A percentile compares a stretch with the other conserved stretches of the same genome.
phyloP scores from a whole-genome alignment of 92 coral and sea anemone species.

The Virgularia gustaviana region DNA sequence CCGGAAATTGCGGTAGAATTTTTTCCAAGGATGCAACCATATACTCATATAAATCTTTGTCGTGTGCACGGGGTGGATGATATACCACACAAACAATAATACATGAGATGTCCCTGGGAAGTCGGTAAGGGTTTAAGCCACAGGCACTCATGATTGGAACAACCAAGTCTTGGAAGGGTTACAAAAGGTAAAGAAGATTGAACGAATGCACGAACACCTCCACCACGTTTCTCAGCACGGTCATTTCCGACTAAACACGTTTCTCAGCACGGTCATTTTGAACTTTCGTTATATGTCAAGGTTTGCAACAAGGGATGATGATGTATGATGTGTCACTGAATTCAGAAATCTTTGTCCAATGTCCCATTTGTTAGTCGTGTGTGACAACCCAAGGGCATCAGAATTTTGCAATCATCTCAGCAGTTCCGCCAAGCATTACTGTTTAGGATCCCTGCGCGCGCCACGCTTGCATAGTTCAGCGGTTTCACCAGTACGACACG shows the following conservation, averaged over 20 bases:
- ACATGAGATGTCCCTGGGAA: background rate
- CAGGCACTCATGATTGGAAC: background rate
- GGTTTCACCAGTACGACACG: too few relatives aligned
- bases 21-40: background rate
- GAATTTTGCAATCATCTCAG: too few relatives aligned
- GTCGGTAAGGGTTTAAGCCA: background rate
- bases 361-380: too few relatives aligned
- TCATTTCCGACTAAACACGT: background rate
- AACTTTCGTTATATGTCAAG: too few relatives aligned
- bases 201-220: background rate
- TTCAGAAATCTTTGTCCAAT: too few relatives aligned
- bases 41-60: background rate
- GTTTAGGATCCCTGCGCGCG: too few relatives aligned
- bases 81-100: background rate
- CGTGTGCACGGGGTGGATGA: background rate
- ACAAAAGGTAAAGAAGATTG: background rate
- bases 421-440: too few relatives aligned
- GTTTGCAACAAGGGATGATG: too few relatives aligned
- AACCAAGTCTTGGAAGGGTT: background rate
- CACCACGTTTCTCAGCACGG: background rate
- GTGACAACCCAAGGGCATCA: too few relatives aligned
- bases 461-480: too few relatives aligned
- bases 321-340: too few relatives aligned
- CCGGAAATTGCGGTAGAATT: background rate
- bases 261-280: too few relatives aligned